Evolutionary conservation across 23 tunicate species (phyloP), one percentile per base, ranked within the genome.

Genomic region (Botrylloides violaceus): DNA sequence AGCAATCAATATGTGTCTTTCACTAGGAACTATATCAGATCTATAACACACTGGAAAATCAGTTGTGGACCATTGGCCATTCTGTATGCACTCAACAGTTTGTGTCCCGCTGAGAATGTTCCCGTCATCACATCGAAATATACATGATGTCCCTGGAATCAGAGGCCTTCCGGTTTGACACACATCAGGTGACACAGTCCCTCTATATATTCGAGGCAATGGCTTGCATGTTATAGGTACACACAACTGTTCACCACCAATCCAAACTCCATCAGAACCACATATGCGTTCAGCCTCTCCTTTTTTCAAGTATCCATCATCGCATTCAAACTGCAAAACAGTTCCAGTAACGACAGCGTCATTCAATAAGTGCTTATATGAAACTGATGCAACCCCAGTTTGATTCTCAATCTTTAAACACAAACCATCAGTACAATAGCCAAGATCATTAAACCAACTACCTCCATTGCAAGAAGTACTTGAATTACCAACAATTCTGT

Each of bases 91-190:
- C 49, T 77, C 73, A 23, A 32, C 47, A 61, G 73, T 55, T 25
- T 49, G 15, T 15, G 74, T 26, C 31, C 81, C 81, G n/a, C 28
- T 23, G 36, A 77, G 29, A 34, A 50, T 4, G 49, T 32, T 64
- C 18, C 81, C 71, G 60, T 77, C 74, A 2, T 65, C 73, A 27
- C 81, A 77, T 23, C 73, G 48, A 29, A 39, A 77, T 26, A 49
- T 37, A 47, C 81, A 77, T 53, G 50, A 25, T 28, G 73, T 66
- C 18, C 64, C 59, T 21, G 73, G 59, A 36, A 2, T 27, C 0
- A 77, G 49, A 29, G 62, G 49, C 6, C 4, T 47, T 30, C 1
- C 6, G 34, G 63, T 65, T 49, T 39, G 36, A 33, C 81, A 77
- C 35, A 21, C 2, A 1, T 21, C 49, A 18, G 81, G 58, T 5